phyloP scores from a whole-genome alignment of 2,797 vertebrate genomes.

The Amazonetta brasiliensis region DNA sequence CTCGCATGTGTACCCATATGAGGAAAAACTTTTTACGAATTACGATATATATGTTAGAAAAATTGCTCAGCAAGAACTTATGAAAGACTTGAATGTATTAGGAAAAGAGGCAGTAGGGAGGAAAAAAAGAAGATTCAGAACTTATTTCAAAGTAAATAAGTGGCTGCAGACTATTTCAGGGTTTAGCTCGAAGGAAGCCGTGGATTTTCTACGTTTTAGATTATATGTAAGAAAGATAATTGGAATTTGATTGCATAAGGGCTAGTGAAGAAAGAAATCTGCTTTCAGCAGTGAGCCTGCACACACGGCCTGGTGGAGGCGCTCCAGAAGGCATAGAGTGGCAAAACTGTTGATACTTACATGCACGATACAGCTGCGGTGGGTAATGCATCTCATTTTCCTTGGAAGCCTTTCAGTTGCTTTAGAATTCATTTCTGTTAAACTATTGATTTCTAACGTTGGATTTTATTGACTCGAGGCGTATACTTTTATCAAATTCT shows the following conservation, averaged over 20 bases:
- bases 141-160: neutral
- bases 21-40: neutral
- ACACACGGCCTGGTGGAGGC: rapidly evolving
- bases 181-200: neutral
- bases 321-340: neutral
- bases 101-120: neutral
- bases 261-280: neutral
- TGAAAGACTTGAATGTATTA: neutral
- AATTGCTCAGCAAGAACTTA: neutral
- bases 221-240: neutral
- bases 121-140: neutral
- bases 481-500: neutral
- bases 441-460: neutral
- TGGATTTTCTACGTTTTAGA: neutral
- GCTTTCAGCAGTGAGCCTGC: neutral
- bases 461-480: neutral
- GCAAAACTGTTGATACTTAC: neutral
- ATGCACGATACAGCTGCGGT: neutral
- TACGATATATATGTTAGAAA: rapidly evolving
- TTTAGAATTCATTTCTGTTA: neutral
- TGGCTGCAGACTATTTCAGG: neutral
- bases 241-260: neutral
- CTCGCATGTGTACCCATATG: neutral
- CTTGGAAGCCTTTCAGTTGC: neutral
- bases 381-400: neutral